Evolutionary conservation across 2,888 invertebrate species (phyloP).

Genomic region (Theristus sp.): DNA sequence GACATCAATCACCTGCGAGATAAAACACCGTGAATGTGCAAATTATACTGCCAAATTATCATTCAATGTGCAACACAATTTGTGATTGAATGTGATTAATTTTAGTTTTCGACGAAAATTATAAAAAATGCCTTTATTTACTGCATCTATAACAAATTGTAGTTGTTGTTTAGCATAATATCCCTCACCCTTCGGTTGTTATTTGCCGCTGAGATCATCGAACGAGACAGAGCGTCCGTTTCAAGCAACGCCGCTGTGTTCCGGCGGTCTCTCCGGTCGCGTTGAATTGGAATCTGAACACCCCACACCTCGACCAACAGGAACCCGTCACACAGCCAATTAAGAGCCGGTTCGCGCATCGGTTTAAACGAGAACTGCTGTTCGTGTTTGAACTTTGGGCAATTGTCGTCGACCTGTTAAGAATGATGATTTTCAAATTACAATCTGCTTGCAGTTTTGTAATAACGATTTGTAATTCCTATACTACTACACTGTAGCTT

Average conservation of each 20-base stretch:
- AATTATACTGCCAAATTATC: no score
- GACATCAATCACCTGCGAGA: neutral
- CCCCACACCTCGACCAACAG: slow-evolving; percentile 30
- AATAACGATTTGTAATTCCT: no score
- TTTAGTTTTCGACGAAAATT: neutral
- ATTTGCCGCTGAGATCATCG: neutral
- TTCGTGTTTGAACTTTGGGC: slow-evolving; percentile 29
- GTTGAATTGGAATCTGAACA: slow-evolving; percentile 22
- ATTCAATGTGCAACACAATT: neutral
- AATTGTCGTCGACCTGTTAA: slow-evolving; percentile 9
- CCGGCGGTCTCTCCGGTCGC: neutral
- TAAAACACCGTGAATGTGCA: no score
- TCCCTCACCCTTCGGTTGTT: neutral
- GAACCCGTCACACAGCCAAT: slow-evolving; percentile 30
- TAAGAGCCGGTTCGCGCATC: slow-evolving; percentile 30
- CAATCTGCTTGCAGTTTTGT: no score
- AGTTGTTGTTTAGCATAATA: no score
- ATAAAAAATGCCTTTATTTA: no score
- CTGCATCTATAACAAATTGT: no score
- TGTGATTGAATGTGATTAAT: neutral
- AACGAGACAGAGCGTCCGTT: slow-evolving; percentile 25
- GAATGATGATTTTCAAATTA: no score
- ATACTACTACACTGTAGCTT: no score
- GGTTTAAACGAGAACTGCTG: slow-evolving; percentile 30
- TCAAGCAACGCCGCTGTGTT: slow-evolving; percentile 21